Base-by-base conservation (phyloP, 2,113 vertebrate genomes). In the Catharus minimus region DNA sequence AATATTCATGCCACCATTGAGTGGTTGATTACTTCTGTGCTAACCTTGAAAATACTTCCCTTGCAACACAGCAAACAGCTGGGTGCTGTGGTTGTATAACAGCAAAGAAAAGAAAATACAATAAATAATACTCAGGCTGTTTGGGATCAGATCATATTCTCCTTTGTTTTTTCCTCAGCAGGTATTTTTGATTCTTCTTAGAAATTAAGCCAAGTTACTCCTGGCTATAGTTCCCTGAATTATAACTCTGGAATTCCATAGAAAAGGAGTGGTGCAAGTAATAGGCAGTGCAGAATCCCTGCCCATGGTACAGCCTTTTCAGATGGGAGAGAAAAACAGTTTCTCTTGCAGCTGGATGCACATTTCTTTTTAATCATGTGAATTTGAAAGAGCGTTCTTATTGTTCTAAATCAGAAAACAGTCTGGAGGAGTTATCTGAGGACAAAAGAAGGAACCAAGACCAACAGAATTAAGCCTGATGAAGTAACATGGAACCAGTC, bases 1-100 rank as follows among this genome's bases (percentile, higher is more conserved):
- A 96, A 96, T 96, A 96, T 96, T 96, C 95, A 96, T 94, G 62
- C 5, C 47, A 41, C 55, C 47, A 60, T 50, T 89, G 74, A 95
- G 81, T 66, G 64, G 81, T 81, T 94, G 91, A 95, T 96, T 93
- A 89, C 62, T 96, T 90, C 77, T 47, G 47, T 71, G 69, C 58
- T 96, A 96, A 95, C 96, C 91, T 96, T 93, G 95, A 95, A 93
- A 92, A 86, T 26, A 66, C 61, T 60, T 86, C 43, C 69, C 69
- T 84, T 80, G 50, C 72, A 91, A 79, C 39, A 49, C 61, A 89
- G 72, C 57, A 88, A 88, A 95, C 57, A 94, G 47, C 49, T 1
- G 1, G 26, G 38, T 75, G 60, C 58, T 82, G n/a, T 36, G 23
- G 52, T 86, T 92, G 53, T 74, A 11, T 78, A 93, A 87, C 78